Evolutionary conservation across 2,888 invertebrate genomes (phyloP).

Genomic region (Aplocera efformata): DNA sequence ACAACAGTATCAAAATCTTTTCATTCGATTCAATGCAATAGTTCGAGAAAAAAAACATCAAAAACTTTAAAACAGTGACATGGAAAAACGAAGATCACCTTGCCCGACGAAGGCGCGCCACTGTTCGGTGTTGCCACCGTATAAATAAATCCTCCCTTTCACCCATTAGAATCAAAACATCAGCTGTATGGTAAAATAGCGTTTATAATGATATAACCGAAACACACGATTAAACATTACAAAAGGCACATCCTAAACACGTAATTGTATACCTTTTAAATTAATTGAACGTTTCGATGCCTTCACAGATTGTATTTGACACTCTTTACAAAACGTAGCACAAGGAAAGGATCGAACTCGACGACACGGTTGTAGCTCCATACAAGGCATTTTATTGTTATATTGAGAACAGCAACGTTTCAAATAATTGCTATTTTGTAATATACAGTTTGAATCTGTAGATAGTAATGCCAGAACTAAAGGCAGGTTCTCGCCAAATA

Average conservation of each 20-base stretch:
- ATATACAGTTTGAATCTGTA: conserved; percentile 5
- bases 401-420: conserved; percentile 9
- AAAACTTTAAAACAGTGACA: conserved; percentile 65
- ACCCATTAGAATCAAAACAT: conserved; percentile 8
- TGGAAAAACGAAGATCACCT: conserved; percentile 47
- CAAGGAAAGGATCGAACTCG: conserved; percentile 36
- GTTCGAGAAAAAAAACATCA: conserved; percentile 61
- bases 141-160: background rate
- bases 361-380: conserved; percentile 21
- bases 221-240: no score
- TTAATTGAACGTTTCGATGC: conserved; percentile 6
- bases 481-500: conserved; percentile 6
- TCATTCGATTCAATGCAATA: conserved; percentile 44
- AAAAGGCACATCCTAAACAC: no score
- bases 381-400: conserved; percentile 23
- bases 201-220: no score
- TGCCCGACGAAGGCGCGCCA: conserved; percentile 49
- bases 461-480: conserved; percentile 9
- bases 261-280: conserved; percentile 1
- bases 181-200: conserved; percentile 5
- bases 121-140: conserved; percentile 44
- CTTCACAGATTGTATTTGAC: conserved; percentile 28
- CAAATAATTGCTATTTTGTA: conserved; percentile 2
- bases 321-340: conserved; percentile 38
- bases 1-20: conserved; percentile 57